Base-by-base conservation (phyloP, 1,140 invertebrate genomes). In the Drosophila jambulina region DNA sequence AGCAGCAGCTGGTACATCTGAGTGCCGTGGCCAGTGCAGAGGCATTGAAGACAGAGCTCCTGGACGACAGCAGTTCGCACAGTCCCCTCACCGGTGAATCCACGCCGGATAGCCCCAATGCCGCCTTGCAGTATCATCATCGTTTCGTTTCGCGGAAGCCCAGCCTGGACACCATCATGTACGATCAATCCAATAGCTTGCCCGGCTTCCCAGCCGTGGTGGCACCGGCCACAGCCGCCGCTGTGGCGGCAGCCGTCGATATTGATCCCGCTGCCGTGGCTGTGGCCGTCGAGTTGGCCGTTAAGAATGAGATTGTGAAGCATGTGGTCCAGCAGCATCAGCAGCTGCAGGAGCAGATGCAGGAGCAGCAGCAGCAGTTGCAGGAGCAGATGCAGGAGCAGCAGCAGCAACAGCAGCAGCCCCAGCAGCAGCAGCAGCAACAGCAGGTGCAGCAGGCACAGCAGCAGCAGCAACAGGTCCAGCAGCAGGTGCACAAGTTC, bases 21-120 rank as follows among this genome's bases (percentile, higher is more conserved):
- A 91, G 34, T 38, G 81, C 75, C 8, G 81, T 78, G 34, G 76
- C 74, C 84, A 72, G 94, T 93, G 34, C 93, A 72, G 51, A 80
- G 93, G 49, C 93, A 91, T 61, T 96, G 21, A 97, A 97, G 86
- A 96, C 95, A 42, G 96, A 97, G 92, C 93, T 95, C 3, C 86
- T 95, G 2, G 96, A 96, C 81, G 96, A 96, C 65, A 95, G 94
- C 65, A 96, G 95, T 72, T 95, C 96, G 57, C 94, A 93, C 63
- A 95, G 94, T 48, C 92, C 95, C 29, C 70, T 93, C 9, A 93
- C 93, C 25, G 92, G 93, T 0, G 87, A 91, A 0, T 57, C 69
- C 0, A 92, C 90, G 21, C 80, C 86, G 4, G 80, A 77, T 27
- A 90, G 86, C 21, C 88, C 91, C 2, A 92, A 65, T 34, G 70